Base-by-base conservation (phyloP, 2,888 invertebrate genomes). In the Leptinotarsa tumamoca region DNA sequence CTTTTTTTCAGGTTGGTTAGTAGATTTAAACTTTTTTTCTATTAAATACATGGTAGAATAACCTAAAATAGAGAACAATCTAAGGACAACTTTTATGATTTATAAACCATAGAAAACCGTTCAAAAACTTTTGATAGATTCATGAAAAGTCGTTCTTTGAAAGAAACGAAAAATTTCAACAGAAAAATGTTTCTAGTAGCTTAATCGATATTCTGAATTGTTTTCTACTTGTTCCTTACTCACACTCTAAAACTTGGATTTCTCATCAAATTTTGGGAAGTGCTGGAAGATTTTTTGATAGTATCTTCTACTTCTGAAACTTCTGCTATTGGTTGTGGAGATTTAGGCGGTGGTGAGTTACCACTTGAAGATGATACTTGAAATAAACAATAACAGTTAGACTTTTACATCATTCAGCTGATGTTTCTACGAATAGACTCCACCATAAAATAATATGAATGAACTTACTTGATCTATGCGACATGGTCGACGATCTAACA, bases 241-340 rank as follows among this genome's bases (percentile, higher is more conserved):
- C 72, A 78, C 76, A 67, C 54, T 75, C 56, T 78, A 52, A 76
- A 71, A 69, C 74, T 78, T 21, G 79, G 68, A 71, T 61, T 77
- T 67, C 58, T 76, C 4, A 61, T 63, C 67, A 76, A 52, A 61
- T 27, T 69, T 17, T 68, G 68, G 15, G 73, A 56, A 49, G 68
- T 49, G 10, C 50, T 71, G 51, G 76, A 61, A 68, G 68, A 23
- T 27, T 78, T 68, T 33, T 71, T 68, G 56, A 78, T 43, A 2
- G 68, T 54, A 23, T 73, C 67, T 71, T 80, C 77, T 14, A 69
- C 75, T 67, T 79, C 61, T 51, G 68, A 73, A 70, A 68, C 71
- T 50, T 71, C 72, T 21, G 75, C 58, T 52, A 61, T 56, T 27
- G 61, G 71, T 52, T 49, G 70, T 21, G 76, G 76, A 70, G 74